Evolutionary conservation across 2,113 vertebrate species (phyloP).

Genomic region (Psittacula cyanocephala): DNA sequence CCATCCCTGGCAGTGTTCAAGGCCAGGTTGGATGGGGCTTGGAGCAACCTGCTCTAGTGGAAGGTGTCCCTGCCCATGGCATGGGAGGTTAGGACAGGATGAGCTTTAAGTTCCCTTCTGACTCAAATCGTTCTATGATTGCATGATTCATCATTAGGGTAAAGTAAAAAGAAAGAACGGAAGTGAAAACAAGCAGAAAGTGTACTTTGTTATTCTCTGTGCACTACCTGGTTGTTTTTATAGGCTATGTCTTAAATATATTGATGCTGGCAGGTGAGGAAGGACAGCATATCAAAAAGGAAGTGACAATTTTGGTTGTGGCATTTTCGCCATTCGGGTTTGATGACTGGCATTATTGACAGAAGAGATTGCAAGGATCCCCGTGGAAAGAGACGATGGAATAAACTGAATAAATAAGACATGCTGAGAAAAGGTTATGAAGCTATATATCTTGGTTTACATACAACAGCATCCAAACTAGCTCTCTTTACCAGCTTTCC

Average conservation of each 20-base stretch:
- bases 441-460: constrained; percentile 50
- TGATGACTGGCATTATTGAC: constrained; percentile 49
- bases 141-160: neutral
- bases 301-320: constrained; percentile 31
- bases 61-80: neutral
- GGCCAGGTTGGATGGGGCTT: neutral
- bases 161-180: neutral
- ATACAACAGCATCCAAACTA: neutral
- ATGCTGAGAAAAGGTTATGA: constrained; percentile 34
- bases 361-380: constrained; percentile 21
- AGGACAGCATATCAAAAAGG: constrained; percentile 38
- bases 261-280: constrained; percentile 27
- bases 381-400: neutral
- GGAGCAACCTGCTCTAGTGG: neutral
- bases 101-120: neutral
- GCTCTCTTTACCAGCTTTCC: neutral
- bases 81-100: neutral
- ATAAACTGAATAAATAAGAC: constrained; percentile 54
- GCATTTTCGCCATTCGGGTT: constrained; percentile 31
- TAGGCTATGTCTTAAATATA: constrained; percentile 36
- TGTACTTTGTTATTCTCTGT: constrained; percentile 3
- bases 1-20: neutral
- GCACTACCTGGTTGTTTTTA: neutral
- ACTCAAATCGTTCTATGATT: neutral
- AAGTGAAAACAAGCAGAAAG: neutral